A percentile compares a stretch with the other conserved stretches of the same genome.
Evolutionary conservation across 2,888 invertebrate genomes (phyloP).

Genomic region (Molorchus minor): DNA sequence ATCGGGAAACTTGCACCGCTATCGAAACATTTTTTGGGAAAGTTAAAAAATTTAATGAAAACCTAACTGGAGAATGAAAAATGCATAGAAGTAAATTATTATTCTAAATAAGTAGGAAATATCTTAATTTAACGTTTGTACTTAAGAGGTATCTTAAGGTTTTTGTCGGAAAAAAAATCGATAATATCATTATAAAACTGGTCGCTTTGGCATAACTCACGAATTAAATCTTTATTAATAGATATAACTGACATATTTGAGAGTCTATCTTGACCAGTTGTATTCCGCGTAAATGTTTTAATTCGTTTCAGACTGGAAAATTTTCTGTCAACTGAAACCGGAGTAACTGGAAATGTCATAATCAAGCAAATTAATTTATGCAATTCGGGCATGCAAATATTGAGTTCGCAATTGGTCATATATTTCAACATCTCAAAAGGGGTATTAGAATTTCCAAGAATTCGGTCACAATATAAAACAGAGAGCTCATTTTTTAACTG

Average conservation of each 20-base stretch:
- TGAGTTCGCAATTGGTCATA: neutral
- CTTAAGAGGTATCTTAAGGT: too few relatives aligned
- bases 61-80: too few relatives aligned
- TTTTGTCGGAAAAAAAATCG: too few relatives aligned
- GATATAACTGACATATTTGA: constrained; percentile 10
- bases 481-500: constrained; percentile 1
- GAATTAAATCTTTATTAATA: constrained; percentile 7
- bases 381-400: neutral
- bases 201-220: too few relatives aligned
- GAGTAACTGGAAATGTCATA: constrained; percentile 6
- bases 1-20: too few relatives aligned
- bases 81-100: too few relatives aligned
- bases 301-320: constrained; percentile 12
- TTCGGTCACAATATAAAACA: constrained; percentile 1
- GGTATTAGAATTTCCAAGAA: neutral
- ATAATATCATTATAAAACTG: too few relatives aligned
- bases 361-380: constrained; percentile 10
- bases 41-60: too few relatives aligned
- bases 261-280: neutral
- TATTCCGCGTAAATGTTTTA: constrained; percentile 14
- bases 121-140: too few relatives aligned
- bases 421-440: too few relatives aligned
- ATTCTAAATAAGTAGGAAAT: too few relatives aligned
- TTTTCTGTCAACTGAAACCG: constrained; percentile 10
- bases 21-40: too few relatives aligned